Evolutionary conservation across 2,113 vertebrate species (phyloP).

Genomic region (Pangasianodon hypophthalmus): DNA sequence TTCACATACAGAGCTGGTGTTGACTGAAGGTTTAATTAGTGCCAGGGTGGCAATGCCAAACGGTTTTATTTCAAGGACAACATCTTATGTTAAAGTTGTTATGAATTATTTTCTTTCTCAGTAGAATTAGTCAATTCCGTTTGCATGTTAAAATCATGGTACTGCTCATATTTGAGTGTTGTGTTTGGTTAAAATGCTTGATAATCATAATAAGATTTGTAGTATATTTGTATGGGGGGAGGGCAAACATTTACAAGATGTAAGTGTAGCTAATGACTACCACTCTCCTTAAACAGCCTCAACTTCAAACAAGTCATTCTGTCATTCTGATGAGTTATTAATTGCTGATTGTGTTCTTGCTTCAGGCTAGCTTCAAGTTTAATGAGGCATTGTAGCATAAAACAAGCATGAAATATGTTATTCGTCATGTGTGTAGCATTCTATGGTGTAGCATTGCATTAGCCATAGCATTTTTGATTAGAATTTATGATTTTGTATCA

Average conservation of each 20-base stretch:
- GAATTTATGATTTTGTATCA: background rate
- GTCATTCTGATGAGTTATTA: slow-evolving; percentile 18
- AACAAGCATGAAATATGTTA: slow-evolving; percentile 8
- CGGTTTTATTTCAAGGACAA: slow-evolving; percentile 13
- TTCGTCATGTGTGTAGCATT: background rate
- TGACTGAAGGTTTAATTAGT: slow-evolving; percentile 49
- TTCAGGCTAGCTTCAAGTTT: background rate
- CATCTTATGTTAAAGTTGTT: background rate
- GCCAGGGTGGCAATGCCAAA: slow-evolving; percentile 20
- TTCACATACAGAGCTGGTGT: slow-evolving; percentile 19
- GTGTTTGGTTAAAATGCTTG: background rate
- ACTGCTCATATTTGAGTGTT: background rate
- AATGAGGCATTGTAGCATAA: slow-evolving; percentile 16
- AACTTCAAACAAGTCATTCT: background rate
- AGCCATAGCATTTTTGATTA: background rate
- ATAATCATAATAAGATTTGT: background rate
- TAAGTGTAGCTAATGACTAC: slow-evolving; percentile 4
- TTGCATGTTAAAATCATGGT: background rate
- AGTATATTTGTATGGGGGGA: background rate
- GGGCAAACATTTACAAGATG: background rate
- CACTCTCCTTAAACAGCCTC: background rate
- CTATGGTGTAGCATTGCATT: background rate
- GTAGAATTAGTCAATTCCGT: background rate
- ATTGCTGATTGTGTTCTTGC: background rate
- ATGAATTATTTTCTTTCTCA: background rate